Conservation (phyloP, 2,888 invertebrate species). For the Andrena chrysosceles region DNA sequence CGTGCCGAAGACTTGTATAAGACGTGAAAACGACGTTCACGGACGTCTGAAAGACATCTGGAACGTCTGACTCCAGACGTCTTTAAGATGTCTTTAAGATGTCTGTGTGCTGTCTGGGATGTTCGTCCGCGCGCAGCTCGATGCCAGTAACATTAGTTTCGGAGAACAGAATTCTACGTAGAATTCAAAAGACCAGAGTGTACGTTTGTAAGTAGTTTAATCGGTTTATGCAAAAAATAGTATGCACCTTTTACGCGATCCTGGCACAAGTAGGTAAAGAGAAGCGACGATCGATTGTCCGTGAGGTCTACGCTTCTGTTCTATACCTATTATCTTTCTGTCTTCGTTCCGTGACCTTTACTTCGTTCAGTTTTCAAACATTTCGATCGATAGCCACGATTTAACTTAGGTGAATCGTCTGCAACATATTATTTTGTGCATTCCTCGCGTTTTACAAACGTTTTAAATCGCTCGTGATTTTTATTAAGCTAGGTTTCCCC, state of each 20-base stretch:
- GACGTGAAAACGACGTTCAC: too few relatives aligned
- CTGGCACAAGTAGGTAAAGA: not conserved
- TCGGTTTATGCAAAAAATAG: slow-evolving; percentile 21
- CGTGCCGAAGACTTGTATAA: too few relatives aligned
- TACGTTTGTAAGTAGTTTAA: not conserved
- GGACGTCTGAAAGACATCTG: too few relatives aligned
- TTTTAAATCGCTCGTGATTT: too few relatives aligned
- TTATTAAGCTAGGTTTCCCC: too few relatives aligned
- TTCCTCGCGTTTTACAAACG: not conserved
- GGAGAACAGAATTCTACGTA: not conserved
- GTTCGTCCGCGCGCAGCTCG: not conserved
- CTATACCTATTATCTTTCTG: slow-evolving; percentile 3
- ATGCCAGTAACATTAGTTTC: slow-evolving; percentile 4
- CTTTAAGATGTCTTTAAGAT: too few relatives aligned
- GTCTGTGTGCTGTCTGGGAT: too few relatives aligned
- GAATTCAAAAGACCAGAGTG: not conserved
- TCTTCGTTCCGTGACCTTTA: slow-evolving; percentile 3
- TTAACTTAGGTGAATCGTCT: slow-evolving; percentile 19
- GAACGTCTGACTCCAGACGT: too few relatives aligned
- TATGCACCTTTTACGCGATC: slow-evolving; percentile 4
- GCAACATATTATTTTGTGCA: not conserved
- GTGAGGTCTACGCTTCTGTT: not conserved
- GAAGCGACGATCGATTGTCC: slow-evolving; percentile 22
- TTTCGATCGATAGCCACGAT: slow-evolving; percentile 22
- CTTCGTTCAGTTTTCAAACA: not conserved